These are phyloP conservation scores for Dolichoris vasculosae DNA, from an alignment of 1,140 invertebrate genomes.

Conservation along the genomic window DNA sequence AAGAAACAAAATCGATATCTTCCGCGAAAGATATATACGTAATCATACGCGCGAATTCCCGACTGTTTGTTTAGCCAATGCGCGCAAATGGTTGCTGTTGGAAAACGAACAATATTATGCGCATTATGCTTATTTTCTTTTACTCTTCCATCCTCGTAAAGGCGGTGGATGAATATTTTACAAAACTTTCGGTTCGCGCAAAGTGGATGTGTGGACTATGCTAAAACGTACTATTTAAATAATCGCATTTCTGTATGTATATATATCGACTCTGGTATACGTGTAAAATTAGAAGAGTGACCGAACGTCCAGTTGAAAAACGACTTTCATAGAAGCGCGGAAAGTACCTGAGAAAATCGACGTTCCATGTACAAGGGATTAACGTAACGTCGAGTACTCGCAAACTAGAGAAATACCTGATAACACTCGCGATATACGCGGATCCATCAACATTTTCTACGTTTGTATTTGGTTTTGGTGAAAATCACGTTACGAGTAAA, in stretches of 20 bases:
- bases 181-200: constrained; percentile 30
- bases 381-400: constrained; percentile 60
- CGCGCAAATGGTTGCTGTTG: neutral
- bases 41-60: neutral
- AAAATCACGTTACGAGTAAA: no score
- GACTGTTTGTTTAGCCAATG: constrained; percentile 26
- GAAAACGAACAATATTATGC: constrained; percentile 6
- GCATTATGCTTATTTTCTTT: no score
- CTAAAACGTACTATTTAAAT: neutral
- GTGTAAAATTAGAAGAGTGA: constrained; percentile 44
- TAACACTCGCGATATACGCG: neutral
- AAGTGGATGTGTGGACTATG: neutral
- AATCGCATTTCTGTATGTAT: constrained; percentile 20
- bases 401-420: constrained; percentile 38
- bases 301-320: neutral
- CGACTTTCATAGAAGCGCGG: constrained; percentile 62
- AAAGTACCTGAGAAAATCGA: constrained; percentile 61
- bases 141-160: neutral
- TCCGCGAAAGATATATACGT: neutral
- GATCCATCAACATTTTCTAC: no score
- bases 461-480: no score
- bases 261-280: constrained; percentile 10
- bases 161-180: constrained; percentile 30
- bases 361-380: constrained; percentile 60
- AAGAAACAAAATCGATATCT: constrained; percentile 38